Conservation (phyloP, 2,888 invertebrate species). For the Andrena minutula region DNA sequence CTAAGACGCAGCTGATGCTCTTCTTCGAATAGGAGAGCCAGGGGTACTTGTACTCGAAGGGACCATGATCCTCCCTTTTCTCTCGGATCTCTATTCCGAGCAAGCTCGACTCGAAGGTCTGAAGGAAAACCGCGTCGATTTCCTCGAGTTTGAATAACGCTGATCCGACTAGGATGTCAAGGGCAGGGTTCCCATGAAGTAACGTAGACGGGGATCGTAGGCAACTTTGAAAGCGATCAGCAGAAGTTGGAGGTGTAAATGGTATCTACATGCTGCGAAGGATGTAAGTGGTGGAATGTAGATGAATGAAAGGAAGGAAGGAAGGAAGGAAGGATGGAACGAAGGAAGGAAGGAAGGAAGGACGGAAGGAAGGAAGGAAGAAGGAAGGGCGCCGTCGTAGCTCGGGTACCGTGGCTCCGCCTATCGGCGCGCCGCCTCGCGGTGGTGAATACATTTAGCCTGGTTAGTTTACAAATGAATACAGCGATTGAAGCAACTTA, state of each 20-base stretch:
- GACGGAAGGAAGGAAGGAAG: conserved; percentile 72
- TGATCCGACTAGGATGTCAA: no score
- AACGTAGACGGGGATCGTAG: no score
- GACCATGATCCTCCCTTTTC: no score
- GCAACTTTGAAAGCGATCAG: not conserved
- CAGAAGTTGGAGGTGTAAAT: conserved; percentile 35
- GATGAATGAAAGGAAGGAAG: conserved; percentile 35
- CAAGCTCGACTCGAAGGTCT: no score
- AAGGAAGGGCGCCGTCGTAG: conserved; percentile 82
- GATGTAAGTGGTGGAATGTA: conserved; percentile 21
- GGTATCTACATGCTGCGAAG: conserved; percentile 11
- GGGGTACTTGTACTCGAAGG: no score
- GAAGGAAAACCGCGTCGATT: no score
- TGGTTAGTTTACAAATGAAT: conserved; percentile 90
- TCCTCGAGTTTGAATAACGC: no score
- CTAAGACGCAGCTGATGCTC: conserved; percentile 1
- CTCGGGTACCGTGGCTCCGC: conserved; percentile 83
- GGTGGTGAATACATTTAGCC: conserved; percentile 85
- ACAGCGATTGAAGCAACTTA: conserved; percentile 90
- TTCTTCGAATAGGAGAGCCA: not conserved
- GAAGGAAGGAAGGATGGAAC: conserved; percentile 72
- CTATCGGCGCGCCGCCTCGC: conserved; percentile 84
- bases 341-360: conserved; percentile 54
- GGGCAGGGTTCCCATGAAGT: not conserved
- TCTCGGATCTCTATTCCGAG: no score